Percentiles rank a stretch among this genome's conserved stretches.
Evolutionary conservation across 2,888 invertebrate species (phyloP).

Genomic region (Eudemis profundana): DNA sequence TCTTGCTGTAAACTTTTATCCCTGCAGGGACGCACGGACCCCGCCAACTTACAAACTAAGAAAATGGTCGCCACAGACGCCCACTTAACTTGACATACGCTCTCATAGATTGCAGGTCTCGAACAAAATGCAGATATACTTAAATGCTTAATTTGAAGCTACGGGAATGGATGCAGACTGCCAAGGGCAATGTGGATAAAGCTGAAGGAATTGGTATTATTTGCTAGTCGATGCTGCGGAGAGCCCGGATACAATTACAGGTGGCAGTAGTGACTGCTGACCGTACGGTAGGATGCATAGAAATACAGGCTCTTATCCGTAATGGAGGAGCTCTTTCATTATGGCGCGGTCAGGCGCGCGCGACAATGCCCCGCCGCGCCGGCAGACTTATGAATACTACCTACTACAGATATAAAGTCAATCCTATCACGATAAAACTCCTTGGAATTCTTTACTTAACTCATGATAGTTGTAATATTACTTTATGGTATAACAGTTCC

Average conservation of each 20-base stretch:
- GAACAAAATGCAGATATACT: conserved; percentile 34
- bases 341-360: conserved; percentile 61
- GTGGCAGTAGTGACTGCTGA: conserved; percentile 68
- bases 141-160: conserved; percentile 37
- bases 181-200: conserved; percentile 13
- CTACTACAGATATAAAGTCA: conserved; percentile 12
- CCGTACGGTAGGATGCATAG: conserved; percentile 57
- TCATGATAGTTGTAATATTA: conserved; percentile 9
- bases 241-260: conserved; percentile 81
- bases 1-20: conserved; percentile 67
- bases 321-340: conserved; percentile 75
- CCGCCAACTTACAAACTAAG: conserved; percentile 57
- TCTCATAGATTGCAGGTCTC: conserved; percentile 52
- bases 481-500: neutral
- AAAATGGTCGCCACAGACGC: conserved; percentile 53
- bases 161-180: conserved; percentile 11
- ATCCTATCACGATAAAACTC: conserved; percentile 23
- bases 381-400: conserved; percentile 23
- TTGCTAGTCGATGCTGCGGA: conserved; percentile 48
- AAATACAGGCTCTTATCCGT: conserved; percentile 74
- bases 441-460: conserved; percentile 10
- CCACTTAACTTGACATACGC: conserved; percentile 53
- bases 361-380: conserved; percentile 53
- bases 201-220: conserved; percentile 51
- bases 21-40: conserved; percentile 54